A percentile compares a stretch with the other conserved stretches of the same genome.
These are phyloP conservation scores for Anaspis maculata DNA, from an alignment of 2,888 invertebrate genomes.

Conservation along the genomic window DNA sequence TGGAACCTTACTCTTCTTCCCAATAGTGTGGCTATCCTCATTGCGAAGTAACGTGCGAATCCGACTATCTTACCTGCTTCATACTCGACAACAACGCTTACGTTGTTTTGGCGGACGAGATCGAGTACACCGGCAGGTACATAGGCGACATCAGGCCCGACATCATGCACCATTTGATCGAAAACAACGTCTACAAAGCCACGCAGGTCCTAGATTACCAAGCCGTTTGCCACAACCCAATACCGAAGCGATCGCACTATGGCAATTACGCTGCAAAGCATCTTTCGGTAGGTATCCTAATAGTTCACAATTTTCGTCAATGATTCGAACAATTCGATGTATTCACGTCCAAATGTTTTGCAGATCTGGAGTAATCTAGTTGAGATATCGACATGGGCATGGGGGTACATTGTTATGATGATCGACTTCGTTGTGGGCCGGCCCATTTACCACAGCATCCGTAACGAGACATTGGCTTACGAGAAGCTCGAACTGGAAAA, in stretches of 20 bases:
- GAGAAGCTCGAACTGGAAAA: slow-evolving; percentile 63
- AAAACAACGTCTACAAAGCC: slow-evolving; percentile 65
- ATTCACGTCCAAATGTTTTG: too few relatives aligned
- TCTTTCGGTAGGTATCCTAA: too few relatives aligned
- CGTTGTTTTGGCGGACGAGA: slow-evolving; percentile 70
- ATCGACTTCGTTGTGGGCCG: too few relatives aligned
- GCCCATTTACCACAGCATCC: slow-evolving; percentile 26
- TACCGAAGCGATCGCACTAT: too few relatives aligned
- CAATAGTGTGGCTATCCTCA: too few relatives aligned
- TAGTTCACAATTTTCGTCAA: too few relatives aligned
- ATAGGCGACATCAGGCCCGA: slow-evolving; percentile 68
- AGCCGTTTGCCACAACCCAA: slow-evolving; percentile 68
- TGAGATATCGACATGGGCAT: too few relatives aligned
- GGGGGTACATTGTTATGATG: too few relatives aligned
- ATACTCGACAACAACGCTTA: slow-evolving; percentile 86
- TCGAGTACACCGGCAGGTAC: slow-evolving; percentile 52
- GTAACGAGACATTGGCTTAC: slow-evolving; percentile 41
- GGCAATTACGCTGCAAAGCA: too few relatives aligned
- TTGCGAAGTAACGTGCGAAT: slow-evolving; percentile 60
- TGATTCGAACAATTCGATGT: too few relatives aligned
- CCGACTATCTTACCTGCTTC: slow-evolving; percentile 55
- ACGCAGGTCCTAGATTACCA: slow-evolving; percentile 80
- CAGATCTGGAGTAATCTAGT: too few relatives aligned
- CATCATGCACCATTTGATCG: slow-evolving; percentile 66
- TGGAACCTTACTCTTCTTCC: too few relatives aligned